A percentile compares a stretch with the other conserved stretches of the same genome.
phyloP scores from a whole-genome alignment of 2,888 invertebrate species.

The Malachius bipustulatus region DNA sequence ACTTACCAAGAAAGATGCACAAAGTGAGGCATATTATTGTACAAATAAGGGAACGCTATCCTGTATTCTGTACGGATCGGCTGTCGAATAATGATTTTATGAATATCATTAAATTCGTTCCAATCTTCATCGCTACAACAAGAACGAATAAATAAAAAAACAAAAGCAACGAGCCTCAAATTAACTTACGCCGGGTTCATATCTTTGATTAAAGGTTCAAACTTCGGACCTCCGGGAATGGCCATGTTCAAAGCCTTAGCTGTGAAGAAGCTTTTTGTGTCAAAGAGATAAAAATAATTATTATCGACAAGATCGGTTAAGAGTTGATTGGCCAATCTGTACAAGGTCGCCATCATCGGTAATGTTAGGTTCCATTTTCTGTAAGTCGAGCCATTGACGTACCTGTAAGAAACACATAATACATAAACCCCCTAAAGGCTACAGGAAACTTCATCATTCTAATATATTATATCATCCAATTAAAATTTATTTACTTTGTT shows the following conservation, averaged over 20 bases:
- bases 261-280: constrained; percentile 98
- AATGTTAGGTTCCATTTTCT: constrained; percentile 90
- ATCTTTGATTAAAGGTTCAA: constrained; percentile 98
- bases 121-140: constrained; percentile 89
- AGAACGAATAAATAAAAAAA: too few species aligned
- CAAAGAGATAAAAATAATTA: constrained; percentile 98
- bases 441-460: too few species aligned
- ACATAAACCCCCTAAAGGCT: constrained; percentile 13
- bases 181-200: constrained; percentile 73
- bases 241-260: constrained; percentile 99
- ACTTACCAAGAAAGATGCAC: constrained; percentile 96
- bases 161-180: constrained; percentile 5
- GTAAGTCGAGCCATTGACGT: constrained; percentile 95
- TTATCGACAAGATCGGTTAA: constrained; percentile 95
- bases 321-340: constrained; percentile 93
- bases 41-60: constrained; percentile 97
- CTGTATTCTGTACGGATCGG: constrained; percentile 98
- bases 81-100: constrained; percentile 98
- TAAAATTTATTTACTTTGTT: constrained; percentile 82
- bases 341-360: constrained; percentile 96
- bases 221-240: constrained; percentile 98
- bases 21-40: constrained; percentile 97
- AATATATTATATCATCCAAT: too few species aligned
- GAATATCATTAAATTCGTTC: constrained; percentile 99
- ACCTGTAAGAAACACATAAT: constrained; percentile 46